Evolutionary conservation across 2,888 invertebrate genomes (phyloP).

Genomic region (Mechanitis mazaeus): DNA sequence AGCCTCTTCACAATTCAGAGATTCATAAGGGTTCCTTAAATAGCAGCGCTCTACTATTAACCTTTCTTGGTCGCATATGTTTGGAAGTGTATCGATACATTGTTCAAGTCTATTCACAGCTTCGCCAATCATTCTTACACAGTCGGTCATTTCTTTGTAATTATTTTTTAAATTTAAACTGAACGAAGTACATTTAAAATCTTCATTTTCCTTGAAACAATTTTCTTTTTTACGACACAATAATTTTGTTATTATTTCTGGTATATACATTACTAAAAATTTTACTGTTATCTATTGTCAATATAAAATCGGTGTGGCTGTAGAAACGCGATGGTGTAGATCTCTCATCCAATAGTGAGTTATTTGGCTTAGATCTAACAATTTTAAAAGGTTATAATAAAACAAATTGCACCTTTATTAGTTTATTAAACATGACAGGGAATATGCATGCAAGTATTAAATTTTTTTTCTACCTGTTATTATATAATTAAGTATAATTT

Average conservation of each 20-base stretch:
- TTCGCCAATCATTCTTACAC: not conserved
- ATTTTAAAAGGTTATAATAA: too few species aligned
- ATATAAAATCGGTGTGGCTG: not conserved
- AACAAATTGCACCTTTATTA: too few species aligned
- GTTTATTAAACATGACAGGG: too few species aligned
- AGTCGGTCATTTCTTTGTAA: not conserved
- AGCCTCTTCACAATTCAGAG: not conserved
- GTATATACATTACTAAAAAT: constrained; percentile 1
- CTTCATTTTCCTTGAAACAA: not conserved
- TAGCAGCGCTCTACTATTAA: not conserved
- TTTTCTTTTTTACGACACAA: not conserved
- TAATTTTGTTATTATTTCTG: constrained; percentile 1
- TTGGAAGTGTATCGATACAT: not conserved
- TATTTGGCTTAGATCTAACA: too few species aligned
- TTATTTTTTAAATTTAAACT: not conserved
- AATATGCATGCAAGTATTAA: too few species aligned
- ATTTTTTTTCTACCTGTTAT: too few species aligned
- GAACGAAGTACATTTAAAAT: not conserved
- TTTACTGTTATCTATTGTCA: not conserved
- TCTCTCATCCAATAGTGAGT: not conserved
- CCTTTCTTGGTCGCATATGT: constrained; percentile 1
- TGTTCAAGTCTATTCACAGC: not conserved
- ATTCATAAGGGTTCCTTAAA: not conserved
- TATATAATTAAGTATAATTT: too few species aligned
- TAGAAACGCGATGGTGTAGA: too few species aligned